Base-by-base conservation (phyloP, 2,113 vertebrate species). In the Scopus umbretta region DNA sequence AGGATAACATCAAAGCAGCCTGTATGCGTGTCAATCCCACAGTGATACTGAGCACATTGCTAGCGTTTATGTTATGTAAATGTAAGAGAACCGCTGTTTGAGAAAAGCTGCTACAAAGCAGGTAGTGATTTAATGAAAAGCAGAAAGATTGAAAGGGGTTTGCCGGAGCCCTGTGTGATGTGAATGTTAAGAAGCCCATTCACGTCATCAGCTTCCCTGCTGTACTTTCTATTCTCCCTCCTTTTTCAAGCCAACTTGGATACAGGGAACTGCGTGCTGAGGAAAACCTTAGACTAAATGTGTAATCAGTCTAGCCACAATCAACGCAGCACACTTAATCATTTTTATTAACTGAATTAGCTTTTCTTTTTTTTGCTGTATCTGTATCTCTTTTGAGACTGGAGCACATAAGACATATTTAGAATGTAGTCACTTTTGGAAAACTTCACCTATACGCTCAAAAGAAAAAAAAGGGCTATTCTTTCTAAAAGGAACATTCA, bases 101-200 rank as follows among this genome's bases (percentile, higher is more conserved):
- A 85, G 88, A 80, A 66, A 79, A 83, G 91, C 72, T 52, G 91
- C 90, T 71, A 36, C 87, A 92, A 88, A 86, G 96, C 94, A 96
- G 96, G 91, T 42, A 70, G 80, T 76, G 88, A 88, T 95, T 93
- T 78, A 86, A 88, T 88, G 70, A 89, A 95, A 92, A 93, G 80
- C 89, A 55, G 68, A 49, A 45, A 76, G 90, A 86, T 16, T 90
- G 92, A 86, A 94, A 90, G 83, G 90, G 92, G 76, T 88, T 93
- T 94, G 91, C 96, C 66, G 7, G 66, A 94, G 88, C 72, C 53
- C 52, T 66, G n/a, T 88, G 96, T 97, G 96, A 86, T 53, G 61
- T 67, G 96, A 97, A 97, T 97, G 80, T 47, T 94, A 97, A 97
- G 91, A 75, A 97, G 76, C 87, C 23, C 32, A 7, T 90, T 80